phyloP scores from a whole-genome alignment of 2,888 invertebrate genomes.

The Automeris io region DNA sequence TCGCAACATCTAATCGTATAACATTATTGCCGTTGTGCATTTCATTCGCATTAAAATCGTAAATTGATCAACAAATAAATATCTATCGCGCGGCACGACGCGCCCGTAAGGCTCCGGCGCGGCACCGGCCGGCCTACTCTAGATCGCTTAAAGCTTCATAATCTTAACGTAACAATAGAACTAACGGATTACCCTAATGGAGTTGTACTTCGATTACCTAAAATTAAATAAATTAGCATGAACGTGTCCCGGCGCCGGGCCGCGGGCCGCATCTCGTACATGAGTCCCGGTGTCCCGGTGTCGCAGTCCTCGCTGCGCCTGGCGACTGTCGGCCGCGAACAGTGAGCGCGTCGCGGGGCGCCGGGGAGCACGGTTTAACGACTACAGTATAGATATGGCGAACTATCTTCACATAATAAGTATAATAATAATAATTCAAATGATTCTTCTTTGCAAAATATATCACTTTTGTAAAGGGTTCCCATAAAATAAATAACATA shows the following conservation, averaged over 20 bases:
- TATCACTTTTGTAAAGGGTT: conserved; percentile 31
- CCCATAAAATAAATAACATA: conserved; percentile 25
- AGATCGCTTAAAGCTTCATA: conserved; percentile 41
- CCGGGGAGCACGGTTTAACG: neutral
- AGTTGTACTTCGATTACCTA: conserved; percentile 60
- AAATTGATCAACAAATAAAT: conserved; percentile 1
- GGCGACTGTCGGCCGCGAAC: conserved; percentile 20
- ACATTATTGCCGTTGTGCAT: neutral
- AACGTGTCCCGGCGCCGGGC: conserved; percentile 30
- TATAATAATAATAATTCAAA: conserved; percentile 19
- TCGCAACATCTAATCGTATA: neutral
- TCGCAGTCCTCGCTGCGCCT: conserved; percentile 26
- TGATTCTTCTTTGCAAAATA: conserved; percentile 28
- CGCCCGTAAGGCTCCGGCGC: neutral
- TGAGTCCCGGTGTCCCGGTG: conserved; percentile 21
- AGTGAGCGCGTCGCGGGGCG: neutral
- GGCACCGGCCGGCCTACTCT: conserved; percentile 10
- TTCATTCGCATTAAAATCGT: neutral
- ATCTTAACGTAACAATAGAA: conserved; percentile 29
- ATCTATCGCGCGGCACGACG: neutral
- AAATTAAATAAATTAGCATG: conserved; percentile 54
- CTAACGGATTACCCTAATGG: conserved; percentile 35
- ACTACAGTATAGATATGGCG: conserved; percentile 23
- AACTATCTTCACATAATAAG: conserved; percentile 16
- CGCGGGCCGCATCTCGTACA: neutral